Conservation (phyloP, 2,888 invertebrate species). For the Fragum whitleyi region DNA sequence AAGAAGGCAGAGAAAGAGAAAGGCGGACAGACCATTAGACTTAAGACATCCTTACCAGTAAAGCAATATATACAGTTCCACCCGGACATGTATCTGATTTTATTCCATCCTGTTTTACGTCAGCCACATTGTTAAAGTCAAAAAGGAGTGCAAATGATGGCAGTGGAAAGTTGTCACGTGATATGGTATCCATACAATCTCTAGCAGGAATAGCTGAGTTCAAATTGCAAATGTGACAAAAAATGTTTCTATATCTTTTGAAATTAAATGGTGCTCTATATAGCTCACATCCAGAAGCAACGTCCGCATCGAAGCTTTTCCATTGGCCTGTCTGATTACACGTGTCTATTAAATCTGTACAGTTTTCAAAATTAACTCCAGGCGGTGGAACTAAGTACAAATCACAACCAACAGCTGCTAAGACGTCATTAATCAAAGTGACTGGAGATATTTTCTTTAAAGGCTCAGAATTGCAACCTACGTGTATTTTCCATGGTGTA, state of each 20-base stretch:
- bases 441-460: neutral
- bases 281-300: neutral
- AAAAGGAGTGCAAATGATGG: too few relatives aligned
- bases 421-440: neutral
- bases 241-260: neutral
- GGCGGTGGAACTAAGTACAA: neutral
- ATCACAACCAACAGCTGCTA: neutral
- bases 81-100: neutral
- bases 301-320: neutral
- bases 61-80: neutral
- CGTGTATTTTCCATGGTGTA: neutral
- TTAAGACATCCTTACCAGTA: slow-evolving; percentile 1
- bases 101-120: neutral
- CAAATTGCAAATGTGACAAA: neutral
- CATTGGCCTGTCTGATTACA: slow-evolving; percentile 6
- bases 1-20: too few relatives aligned
- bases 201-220: neutral
- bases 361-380: neutral
- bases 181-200: neutral
- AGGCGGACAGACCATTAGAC: too few relatives aligned
- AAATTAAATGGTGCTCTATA: slow-evolving; percentile 3
- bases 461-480: neutral
- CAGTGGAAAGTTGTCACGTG: too few relatives aligned
- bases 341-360: neutral
- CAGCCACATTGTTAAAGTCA: neutral